Conservation (phyloP, 1,140 invertebrate species). For the Sitobion miscanthi region DNA sequence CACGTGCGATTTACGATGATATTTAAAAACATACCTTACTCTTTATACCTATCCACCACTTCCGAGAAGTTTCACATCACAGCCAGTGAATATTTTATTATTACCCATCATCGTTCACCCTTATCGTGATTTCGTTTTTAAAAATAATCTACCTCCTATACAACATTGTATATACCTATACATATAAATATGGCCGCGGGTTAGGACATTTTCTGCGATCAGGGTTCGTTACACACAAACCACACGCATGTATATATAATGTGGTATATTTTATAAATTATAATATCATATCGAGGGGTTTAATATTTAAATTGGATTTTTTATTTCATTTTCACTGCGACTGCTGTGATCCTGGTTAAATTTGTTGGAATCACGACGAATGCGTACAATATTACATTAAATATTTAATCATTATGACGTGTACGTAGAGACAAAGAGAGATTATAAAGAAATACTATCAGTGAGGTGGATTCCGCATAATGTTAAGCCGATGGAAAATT, state of each 20-base stretch:
- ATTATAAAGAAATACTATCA: background rate
- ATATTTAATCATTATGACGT: background rate
- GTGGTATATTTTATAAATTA: background rate
- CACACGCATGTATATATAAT: background rate
- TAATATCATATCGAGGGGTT: background rate
- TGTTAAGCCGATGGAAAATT: background rate
- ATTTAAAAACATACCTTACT: background rate
- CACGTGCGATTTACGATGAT: background rate
- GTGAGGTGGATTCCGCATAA: background rate
- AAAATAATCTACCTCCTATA: background rate
- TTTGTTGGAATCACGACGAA: background rate
- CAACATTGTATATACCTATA: no score
- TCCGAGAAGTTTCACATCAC: background rate
- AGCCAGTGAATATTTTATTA: background rate
- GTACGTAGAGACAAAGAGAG: background rate
- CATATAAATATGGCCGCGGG: background rate
- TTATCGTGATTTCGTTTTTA: background rate
- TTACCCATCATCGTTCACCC: background rate
- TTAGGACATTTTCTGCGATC: background rate
- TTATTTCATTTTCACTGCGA: background rate
- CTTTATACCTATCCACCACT: background rate
- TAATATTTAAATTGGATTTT: conserved; percentile 6
- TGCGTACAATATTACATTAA: background rate
- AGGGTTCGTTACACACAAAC: background rate
- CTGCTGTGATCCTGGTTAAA: background rate